Evolutionary conservation across 2,113 vertebrate genomes (phyloP).

Genomic region (Herpetotheres cachinnans): DNA sequence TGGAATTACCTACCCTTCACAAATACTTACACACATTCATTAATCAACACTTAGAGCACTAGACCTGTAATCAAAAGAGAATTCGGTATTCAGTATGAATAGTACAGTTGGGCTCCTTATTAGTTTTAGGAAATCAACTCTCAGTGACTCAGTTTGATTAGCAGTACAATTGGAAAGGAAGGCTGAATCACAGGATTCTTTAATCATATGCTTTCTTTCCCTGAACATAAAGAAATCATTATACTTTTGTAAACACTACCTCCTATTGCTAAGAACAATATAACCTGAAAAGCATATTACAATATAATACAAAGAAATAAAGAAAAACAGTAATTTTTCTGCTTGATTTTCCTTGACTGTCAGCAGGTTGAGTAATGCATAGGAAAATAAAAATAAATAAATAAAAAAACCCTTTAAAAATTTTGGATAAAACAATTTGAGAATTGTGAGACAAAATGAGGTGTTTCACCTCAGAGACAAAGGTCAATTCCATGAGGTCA

Average conservation of each 20-base stretch:
- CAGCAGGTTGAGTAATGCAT: neutral
- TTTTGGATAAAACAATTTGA: neutral
- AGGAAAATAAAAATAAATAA: neutral
- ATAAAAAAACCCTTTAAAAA: accelerated
- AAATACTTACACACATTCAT: neutral
- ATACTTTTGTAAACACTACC: neutral
- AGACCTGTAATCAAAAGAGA: neutral
- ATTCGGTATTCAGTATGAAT: neutral
- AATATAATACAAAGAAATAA: neutral
- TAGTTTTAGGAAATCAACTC: neutral
- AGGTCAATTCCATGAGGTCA: neutral
- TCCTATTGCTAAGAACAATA: neutral
- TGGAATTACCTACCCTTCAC: neutral
- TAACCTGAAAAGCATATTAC: neutral
- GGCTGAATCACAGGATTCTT: neutral
- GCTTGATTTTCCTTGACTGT: neutral
- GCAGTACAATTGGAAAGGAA: neutral
- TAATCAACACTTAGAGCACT: neutral
- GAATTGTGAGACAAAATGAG: neutral
- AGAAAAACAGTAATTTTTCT: neutral
- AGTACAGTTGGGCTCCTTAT: neutral
- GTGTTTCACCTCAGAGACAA: neutral
- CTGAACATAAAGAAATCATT: neutral
- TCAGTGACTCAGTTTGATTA: neutral
- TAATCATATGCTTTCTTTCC: neutral